Evolutionary conservation across 2,888 invertebrate species (phyloP).

Genomic region (Brachylomia viminalis): DNA sequence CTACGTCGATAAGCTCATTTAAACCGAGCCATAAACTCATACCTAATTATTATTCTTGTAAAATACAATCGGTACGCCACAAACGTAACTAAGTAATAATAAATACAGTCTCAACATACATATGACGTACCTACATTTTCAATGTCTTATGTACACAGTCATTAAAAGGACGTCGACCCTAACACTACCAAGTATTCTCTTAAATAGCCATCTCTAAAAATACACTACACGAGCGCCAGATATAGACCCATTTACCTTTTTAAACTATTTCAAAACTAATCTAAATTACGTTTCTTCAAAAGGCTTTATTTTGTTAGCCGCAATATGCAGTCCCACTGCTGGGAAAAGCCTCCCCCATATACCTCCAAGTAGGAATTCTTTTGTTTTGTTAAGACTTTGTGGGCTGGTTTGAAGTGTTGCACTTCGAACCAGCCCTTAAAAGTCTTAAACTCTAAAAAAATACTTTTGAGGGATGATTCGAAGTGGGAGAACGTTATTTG

Average conservation of each 20-base stretch:
- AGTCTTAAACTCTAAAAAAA: too few species aligned
- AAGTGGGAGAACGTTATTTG: background rate
- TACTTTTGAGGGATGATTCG: too few species aligned
- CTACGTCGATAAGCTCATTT: background rate
- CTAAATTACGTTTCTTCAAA: background rate
- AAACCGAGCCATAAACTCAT: background rate
- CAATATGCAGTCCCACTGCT: background rate
- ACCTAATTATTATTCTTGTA: background rate
- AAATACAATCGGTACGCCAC: conserved; percentile 15
- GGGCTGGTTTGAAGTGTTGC: too few species aligned
- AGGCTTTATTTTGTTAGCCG: background rate
- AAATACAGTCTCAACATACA: conserved; percentile 6
- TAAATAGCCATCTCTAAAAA: conserved; percentile 54
- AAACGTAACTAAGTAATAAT: conserved; percentile 19
- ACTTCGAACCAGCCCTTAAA: background rate
- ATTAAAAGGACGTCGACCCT: conserved; percentile 64
- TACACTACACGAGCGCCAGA: conserved; percentile 30
- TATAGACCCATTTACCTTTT: conserved; percentile 16
- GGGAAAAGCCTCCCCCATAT: background rate
- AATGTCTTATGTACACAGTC: conserved; percentile 42
- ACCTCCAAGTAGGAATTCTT: background rate
- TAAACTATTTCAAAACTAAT: background rate
- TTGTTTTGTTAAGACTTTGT: too few species aligned
- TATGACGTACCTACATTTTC: background rate
- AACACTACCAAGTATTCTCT: conserved; percentile 50